Evolutionary conservation across 2,797 vertebrate species (phyloP), one percentile per base, ranked within the genome.

Genomic region (Ctenopoma kingsleyae): DNA sequence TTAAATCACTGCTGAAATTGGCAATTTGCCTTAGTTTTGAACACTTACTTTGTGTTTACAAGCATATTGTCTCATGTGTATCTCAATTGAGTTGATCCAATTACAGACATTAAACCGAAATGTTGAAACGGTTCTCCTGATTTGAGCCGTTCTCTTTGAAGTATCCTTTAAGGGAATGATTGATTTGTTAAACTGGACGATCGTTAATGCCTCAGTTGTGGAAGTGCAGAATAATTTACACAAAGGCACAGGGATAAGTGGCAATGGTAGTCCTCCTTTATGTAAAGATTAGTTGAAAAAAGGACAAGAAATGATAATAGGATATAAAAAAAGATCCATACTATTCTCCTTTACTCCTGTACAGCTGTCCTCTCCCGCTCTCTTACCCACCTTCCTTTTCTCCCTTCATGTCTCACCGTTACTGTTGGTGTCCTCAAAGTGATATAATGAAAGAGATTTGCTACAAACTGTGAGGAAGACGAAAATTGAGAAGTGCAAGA

Each of bases 31-130:
- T 76, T 60, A 27, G 41, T 61, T 61, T 60, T 65, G 27, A 81
- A 81, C 79, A 71, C 71, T 91, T 82, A 73, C 69, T 62, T 74
- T 85, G 71, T 77, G 65, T 82, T 86, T 72, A 80, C 71, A 82
- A 78, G 63, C 22, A 2, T 59, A 67, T 66, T 69, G 74, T 54
- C 57, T 76, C 54, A 47, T 67, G 43, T 55, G 44, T 50, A 78
- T n/a, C 48, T 60, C 40, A 49, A 2, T 15, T 38, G 35, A 51
- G 16, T 23, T 0, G 1, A 2, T 22, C 38, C 48, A 27, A 61
- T 57, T 17, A 22, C 6, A 13, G 51, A 66, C 52, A 51, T 52
- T 12, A 16, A 62, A 27, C 25, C 25, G 19, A 53, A 57, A 58
- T 16, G 71, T 65, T 20, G 13, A 51, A 61, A 58, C 19, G 6